phyloP scores from a whole-genome alignment of 2,797 vertebrate species.

The Falco cherrug region DNA sequence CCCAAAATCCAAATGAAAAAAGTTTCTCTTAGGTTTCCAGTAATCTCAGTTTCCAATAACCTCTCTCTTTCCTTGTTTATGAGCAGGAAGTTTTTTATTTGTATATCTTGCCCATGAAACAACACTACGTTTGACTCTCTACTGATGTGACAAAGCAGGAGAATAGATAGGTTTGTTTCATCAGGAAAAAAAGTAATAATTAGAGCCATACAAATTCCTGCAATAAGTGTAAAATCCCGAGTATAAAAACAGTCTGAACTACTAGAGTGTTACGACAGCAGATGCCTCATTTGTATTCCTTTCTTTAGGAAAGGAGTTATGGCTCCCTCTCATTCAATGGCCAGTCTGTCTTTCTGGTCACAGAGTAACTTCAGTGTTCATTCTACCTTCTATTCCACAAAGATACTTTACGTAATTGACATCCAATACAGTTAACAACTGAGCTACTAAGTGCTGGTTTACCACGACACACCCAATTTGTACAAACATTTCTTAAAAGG shows the following conservation, averaged over 20 bases:
- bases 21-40: not conserved
- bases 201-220: not conserved
- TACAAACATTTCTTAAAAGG: not conserved
- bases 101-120: not conserved
- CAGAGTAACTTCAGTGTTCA: not conserved
- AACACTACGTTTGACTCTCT: not conserved
- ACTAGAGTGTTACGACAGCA: not conserved
- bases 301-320: not conserved
- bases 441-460: not conserved
- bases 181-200: not conserved
- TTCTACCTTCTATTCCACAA: not conserved
- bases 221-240: not conserved
- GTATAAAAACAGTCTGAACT: not conserved
- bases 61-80: not conserved
- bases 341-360: not conserved
- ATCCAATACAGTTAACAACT: not conserved
- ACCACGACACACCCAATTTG: not conserved
- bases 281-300: not conserved
- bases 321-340: not conserved
- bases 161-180: not conserved
- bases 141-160: not conserved
- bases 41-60: not conserved
- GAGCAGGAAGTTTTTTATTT: not conserved
- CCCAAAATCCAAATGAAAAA: not conserved
- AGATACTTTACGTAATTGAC: not conserved